Evolutionary conservation across 30 jellyfish, hydroid and myxozoan genomes (phyloP), one percentile per base, ranked within the genome.

Genomic region (Sanderia malayensis): DNA sequence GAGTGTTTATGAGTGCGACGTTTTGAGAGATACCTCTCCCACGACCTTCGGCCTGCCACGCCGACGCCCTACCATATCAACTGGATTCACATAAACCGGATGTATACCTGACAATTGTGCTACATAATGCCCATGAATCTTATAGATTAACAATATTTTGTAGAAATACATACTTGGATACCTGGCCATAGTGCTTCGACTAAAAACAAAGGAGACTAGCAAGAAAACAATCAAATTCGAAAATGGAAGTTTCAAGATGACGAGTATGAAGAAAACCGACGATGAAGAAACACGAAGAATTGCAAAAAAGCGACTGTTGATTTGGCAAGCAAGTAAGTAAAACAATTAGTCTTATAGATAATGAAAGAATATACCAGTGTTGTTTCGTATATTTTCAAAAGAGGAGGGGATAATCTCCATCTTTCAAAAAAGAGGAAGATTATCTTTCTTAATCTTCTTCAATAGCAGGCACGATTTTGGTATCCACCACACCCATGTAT

Each of bases 281-380:
- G 89, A 78, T 24, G 61, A 53, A 6, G 41, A 62, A 13, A 79
- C 82, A 0, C 28, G 28, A 1, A 79, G 58, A 67, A 37, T 78
- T 0, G 81, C 72, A 34, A 52, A 76, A 66, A 66, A 37, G n/a
- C 80, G 70, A 22, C 58, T 78, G 41, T 59, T 78, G 28, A 78
- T 78, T 0, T 78, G 89, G 89, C 89, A 78, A 65, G 89, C 89
- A 31, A 78, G 89, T 78, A 78, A 49, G 82, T 49, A 18, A n/a
- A n/a, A n/a, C n/a, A n/a, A n/a, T n/a, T n/a, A n/a, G n/a, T n/a
- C n/a, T n/a, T n/a, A n/a, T n/a, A n/a, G n/a, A n/a, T n/a, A n/a
- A n/a, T n/a, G n/a, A n/a, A n/a, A n/a, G n/a, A n/a, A n/a, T n/a
- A n/a, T n/a, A n/a, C n/a, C n/a, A n/a, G n/a, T n/a, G n/a, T n/a